Evolutionary conservation across 2,113 vertebrate genomes (phyloP).

Genomic region (Miniopterus natalensis): DNA sequence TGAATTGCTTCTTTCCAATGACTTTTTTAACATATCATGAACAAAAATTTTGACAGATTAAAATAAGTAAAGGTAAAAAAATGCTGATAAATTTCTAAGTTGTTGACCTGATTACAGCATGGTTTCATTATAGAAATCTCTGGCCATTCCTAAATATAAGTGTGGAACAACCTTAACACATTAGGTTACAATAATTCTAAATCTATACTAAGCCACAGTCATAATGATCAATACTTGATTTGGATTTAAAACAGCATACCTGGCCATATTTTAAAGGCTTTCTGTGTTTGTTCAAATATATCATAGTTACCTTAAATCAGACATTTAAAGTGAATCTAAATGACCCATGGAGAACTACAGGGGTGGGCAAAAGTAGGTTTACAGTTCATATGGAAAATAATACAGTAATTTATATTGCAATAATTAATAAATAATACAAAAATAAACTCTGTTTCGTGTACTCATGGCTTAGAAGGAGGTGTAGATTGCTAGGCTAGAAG

Average conservation of each 20-base stretch:
- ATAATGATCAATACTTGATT: conserved; percentile 45
- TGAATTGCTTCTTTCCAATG: background rate
- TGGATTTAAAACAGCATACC: conserved; percentile 47
- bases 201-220: background rate
- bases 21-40: conserved; percentile 38
- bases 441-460: background rate
- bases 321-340: conserved; percentile 21
- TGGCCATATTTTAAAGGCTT: conserved; percentile 51
- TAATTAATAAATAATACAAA: background rate
- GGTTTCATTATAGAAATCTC: conserved; percentile 57
- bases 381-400: background rate
- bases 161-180: conserved; percentile 8
- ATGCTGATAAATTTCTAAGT: conserved; percentile 34
- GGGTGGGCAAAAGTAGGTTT: background rate
- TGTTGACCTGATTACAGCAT: conserved; percentile 48
- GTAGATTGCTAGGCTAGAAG: no score
- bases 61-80: background rate
- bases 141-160: conserved; percentile 42
- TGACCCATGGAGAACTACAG: background rate
- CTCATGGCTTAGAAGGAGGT: no score
- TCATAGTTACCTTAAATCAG: conserved; percentile 39
- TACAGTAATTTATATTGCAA: background rate
- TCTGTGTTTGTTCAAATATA: conserved; percentile 42
- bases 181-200: conserved; percentile 64
- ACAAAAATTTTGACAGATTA: background rate